Base-by-base conservation (phyloP, 2,888 invertebrate genomes). In the Pheosia tremula region DNA sequence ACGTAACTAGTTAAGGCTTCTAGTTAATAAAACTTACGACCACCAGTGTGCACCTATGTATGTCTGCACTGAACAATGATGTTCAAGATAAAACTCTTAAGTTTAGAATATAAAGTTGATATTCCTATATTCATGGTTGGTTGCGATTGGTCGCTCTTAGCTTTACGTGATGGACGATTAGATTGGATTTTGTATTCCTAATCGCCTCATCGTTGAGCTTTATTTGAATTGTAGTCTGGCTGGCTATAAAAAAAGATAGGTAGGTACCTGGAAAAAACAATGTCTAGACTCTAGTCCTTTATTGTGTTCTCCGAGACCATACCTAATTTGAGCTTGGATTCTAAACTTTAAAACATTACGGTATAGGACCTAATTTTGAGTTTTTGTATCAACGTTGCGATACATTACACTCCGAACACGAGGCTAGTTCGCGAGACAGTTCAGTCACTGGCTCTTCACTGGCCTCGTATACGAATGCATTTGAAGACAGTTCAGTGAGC, bases 1-100 rank as follows among this genome's bases (percentile, higher is more conserved):
- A 67, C 73, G 73, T 71, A 74, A 69, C 78, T 82, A 70, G 78
- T 79, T 79, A 74, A 76, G 63, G 61, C 64, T 65, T 67, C 65
- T 64, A 69, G 66, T 66, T 67, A 66, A 69, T 69, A 74, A 61
- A 50, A 50, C 24, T 50, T 50, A n/a, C 13, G 50, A 24, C 13
- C 37, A 53, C 37, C 37, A 5, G 53, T 59, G 24, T 24, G 53
- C 59, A 52, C 56, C 61, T 61, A 64, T 59, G 58, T 57, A 43
- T 55, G 24, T 55, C 55, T 57, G 38, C 47, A 47, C 63, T 39
- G 56, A 8, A 6, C 5, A 9, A 11, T 49, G 59, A 4, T 7
- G 10, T 39, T 49, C 7, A 3, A 69, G 52, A 60, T 45, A 63
- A 4, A 61, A 66, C 57, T 52, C 61, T 66, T 63, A n/a, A 4